Conservation (phyloP, 2,888 invertebrate species). For the Yponomeuta malinellus region DNA sequence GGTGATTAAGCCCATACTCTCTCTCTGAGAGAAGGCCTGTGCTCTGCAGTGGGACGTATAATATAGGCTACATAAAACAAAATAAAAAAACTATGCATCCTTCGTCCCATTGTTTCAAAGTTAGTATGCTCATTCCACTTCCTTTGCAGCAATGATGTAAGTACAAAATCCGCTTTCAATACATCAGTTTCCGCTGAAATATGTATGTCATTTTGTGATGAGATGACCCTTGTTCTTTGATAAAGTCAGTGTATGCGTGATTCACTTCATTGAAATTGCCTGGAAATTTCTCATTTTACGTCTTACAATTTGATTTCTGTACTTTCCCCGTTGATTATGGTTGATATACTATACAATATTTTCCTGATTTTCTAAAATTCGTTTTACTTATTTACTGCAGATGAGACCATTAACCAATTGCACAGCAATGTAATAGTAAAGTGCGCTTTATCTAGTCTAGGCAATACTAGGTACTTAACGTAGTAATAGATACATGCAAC, state of each 20-base stretch:
- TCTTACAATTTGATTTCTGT: background rate
- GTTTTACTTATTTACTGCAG: background rate
- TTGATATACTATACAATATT: background rate
- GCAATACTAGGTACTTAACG: background rate
- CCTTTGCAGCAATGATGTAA: background rate
- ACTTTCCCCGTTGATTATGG: background rate
- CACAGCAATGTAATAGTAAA: background rate
- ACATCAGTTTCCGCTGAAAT: constrained; percentile 5
- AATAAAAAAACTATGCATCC: background rate
- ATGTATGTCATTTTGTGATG: background rate
- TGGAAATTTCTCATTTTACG: background rate
- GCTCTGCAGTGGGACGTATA: too few species aligned
- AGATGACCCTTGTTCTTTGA: constrained; percentile 14
- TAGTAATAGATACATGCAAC: background rate
- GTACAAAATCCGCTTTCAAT: constrained; percentile 9
- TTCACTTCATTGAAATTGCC: background rate
- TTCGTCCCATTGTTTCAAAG: background rate
- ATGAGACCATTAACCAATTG: too few species aligned
- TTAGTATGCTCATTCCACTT: constrained; percentile 3
- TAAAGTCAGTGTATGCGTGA: background rate
- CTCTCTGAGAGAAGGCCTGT: too few species aligned
- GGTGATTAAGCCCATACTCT: too few species aligned
- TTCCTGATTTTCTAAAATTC: background rate
- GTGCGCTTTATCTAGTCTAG: background rate
- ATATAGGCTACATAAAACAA: too few species aligned